These are phyloP conservation scores for Odobenus rosmarus DNA, from an alignment of 2,113 vertebrate genomes.

Conservation along the genomic window DNA sequence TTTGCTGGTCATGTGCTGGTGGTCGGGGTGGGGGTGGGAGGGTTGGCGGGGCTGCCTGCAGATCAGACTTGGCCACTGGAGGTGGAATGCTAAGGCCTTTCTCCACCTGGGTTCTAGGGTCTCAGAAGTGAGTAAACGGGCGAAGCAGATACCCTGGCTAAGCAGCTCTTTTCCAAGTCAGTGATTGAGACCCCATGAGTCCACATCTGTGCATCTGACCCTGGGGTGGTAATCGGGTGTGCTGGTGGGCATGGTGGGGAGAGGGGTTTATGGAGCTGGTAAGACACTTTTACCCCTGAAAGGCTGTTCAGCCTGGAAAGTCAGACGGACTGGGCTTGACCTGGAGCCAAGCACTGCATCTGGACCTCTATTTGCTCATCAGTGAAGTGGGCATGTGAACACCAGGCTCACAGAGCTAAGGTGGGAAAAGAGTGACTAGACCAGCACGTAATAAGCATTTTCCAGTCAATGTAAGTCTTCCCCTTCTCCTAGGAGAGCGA, in stretches of 20 bases:
- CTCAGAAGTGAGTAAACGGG: background rate
- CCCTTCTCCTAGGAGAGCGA: background rate
- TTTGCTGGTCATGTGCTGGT: fast-evolving
- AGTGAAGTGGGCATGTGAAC: background rate
- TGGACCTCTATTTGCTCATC: background rate
- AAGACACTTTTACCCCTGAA: background rate
- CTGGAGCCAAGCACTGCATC: background rate
- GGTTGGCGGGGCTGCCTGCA: background rate
- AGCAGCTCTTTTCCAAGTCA: background rate
- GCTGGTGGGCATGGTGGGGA: background rate
- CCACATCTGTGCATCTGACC: no score
- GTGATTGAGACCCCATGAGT: background rate
- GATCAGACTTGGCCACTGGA: fast-evolving
- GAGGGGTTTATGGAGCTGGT: background rate
- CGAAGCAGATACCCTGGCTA: background rate
- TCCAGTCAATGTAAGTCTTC: background rate
- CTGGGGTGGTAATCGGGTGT: background rate
- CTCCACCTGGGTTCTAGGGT: background rate
- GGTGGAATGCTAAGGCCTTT: background rate
- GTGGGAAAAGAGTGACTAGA: background rate
- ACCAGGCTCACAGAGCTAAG: background rate
- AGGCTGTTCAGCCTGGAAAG: background rate
- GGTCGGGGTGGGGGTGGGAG: fast-evolving
- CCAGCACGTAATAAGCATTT: background rate
- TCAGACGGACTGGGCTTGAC: background rate